phyloP scores from a whole-genome alignment of 2,888 invertebrate genomes.

The Ametastegia equiseti region DNA sequence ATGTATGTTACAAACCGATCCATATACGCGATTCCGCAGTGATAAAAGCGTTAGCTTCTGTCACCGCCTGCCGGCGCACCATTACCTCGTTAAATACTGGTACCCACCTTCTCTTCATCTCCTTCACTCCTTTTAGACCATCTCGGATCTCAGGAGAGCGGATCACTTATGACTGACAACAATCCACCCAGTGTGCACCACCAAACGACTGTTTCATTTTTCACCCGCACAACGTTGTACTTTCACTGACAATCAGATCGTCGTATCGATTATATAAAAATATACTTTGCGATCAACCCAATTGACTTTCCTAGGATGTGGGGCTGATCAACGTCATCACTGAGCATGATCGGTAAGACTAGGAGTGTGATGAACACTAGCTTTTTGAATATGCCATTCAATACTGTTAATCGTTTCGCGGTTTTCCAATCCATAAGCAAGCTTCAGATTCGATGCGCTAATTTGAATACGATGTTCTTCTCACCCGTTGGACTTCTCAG shows the following conservation, averaged over 20 bases:
- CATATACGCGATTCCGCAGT: neutral
- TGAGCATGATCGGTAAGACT: too few species aligned
- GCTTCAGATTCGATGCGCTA: neutral
- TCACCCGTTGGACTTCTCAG: neutral
- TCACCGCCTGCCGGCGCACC: conserved; percentile 38
- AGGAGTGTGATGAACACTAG: too few species aligned
- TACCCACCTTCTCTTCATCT: too few species aligned
- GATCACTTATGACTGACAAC: conserved; percentile 10
- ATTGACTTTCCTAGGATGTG: neutral
- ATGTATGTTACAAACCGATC: neutral
- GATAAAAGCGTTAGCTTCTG: conserved; percentile 40
- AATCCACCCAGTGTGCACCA: neutral
- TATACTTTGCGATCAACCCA: neutral
- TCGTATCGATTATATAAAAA: neutral
- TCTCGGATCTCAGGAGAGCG: neutral
- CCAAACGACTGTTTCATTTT: neutral
- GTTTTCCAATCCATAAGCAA: too few species aligned
- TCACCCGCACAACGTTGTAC: neutral
- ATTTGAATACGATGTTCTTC: too few species aligned
- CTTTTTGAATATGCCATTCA: too few species aligned
- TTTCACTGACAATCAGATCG: conserved; percentile 37
- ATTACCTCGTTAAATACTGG: conserved; percentile 44
- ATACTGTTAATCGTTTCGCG: too few species aligned
- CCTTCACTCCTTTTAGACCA: neutral
- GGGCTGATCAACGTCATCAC: too few species aligned